Base-by-base conservation (phyloP, 2,113 vertebrate species). In the Rhinolophus sinicus region DNA sequence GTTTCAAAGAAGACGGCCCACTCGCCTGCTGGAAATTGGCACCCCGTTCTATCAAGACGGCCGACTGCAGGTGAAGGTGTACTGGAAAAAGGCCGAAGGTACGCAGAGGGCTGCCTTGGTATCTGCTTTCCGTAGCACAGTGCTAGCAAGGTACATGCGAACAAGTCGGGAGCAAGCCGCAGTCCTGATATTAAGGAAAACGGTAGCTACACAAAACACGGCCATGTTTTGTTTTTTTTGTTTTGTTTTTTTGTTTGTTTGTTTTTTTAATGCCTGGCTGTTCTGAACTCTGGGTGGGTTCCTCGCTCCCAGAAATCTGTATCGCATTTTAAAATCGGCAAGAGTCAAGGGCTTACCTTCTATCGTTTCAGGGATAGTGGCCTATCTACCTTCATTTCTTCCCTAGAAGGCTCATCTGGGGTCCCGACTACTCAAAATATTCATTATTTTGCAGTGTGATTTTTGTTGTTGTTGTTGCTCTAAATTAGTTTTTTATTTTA, bases 1-100 rank as follows among this genome's bases (percentile, higher is more conserved):
- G 0, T 98, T 98, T 90, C 98, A 98, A 90, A 98, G 98, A 91
- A 99, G 99, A 90, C 99, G 99, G 90, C 97, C 98, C 0, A 62
- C 98, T 4, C 98, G 99, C 78, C 98, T 99, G 44, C 98, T 99
- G 54, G 99, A 99, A 98, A 98, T 99, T 8, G 99, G 99, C 84
- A 98, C 98, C 6, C 99, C 99, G 11, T 99, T 99, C 98, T 99
- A 99, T 97, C 99, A 99, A 94, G 99, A 99, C 82, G 98, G 98
- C 97, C 99, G 99, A 80, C 99, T 99, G 88, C 99, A 99, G 97
- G 99, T 99, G 96, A 99, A 99, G 92, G 98, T 99, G 77, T 99
- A 99, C 98, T 99, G 99, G 99, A 99, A 99, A 97, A 99, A 99
- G 96, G 98, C 98, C 1, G 98, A 98, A 99, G 99, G 99, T 99